Evolutionary conservation across 2,888 invertebrate genomes (phyloP).

Genomic region (Rhamphomyia laevipes): DNA sequence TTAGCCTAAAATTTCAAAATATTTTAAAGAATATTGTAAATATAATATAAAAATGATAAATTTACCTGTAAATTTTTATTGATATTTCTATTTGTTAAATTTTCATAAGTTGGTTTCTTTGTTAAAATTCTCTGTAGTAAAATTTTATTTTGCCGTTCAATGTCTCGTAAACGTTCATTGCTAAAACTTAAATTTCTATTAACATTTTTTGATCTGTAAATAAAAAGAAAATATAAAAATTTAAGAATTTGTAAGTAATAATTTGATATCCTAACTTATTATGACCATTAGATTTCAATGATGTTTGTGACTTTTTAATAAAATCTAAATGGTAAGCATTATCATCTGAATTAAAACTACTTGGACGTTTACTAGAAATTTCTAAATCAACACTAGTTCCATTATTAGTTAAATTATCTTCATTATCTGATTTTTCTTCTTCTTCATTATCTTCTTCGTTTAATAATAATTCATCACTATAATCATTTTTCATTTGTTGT

Average conservation of each 20-base stretch:
- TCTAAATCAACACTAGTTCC: conserved; percentile 13
- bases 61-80: neutral
- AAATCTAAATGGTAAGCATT: conserved; percentile 24
- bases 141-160: conserved; percentile 48
- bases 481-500: neutral
- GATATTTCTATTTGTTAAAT: neutral
- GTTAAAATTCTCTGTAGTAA: conserved; percentile 45
- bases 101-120: conserved; percentile 26
- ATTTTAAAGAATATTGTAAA: neutral
- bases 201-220: neutral
- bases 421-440: neutral
- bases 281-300: conserved; percentile 12
- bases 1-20: conserved; percentile 14
- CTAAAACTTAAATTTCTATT: conserved; percentile 36
- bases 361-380: conserved; percentile 23
- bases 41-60: neutral
- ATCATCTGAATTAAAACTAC: conserved; percentile 23
- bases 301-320: conserved; percentile 10
- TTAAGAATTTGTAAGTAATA: neutral
- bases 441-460: neutral
- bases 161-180: conserved; percentile 47
- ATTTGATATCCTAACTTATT: conserved; percentile 15
- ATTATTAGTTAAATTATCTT: neutral
- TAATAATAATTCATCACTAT: neutral
- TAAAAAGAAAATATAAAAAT: no score